phyloP scores from a whole-genome alignment of 2,888 invertebrate species.

The Amphipyra tragopoginis region DNA sequence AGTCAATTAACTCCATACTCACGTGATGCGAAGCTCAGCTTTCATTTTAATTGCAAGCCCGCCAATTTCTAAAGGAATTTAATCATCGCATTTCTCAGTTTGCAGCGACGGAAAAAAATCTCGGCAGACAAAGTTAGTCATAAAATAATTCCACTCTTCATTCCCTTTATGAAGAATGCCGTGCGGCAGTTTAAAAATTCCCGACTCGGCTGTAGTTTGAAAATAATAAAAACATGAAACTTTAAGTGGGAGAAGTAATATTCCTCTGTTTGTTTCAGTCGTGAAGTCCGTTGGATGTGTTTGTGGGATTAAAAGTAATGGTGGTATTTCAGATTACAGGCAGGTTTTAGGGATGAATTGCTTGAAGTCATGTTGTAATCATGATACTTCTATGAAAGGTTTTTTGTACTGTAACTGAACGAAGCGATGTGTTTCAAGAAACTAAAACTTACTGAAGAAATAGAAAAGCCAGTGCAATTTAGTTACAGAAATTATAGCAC shows the following conservation, averaged over 20 bases:
- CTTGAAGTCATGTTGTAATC: no score
- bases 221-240: slow-evolving; percentile 46
- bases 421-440: no score
- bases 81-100: slow-evolving; percentile 50
- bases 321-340: background rate
- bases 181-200: slow-evolving; percentile 45
- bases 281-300: background rate
- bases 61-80: slow-evolving; percentile 49
- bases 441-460: no score
- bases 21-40: slow-evolving; percentile 1
- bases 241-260: slow-evolving; percentile 26
- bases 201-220: slow-evolving; percentile 31
- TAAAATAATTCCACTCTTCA: slow-evolving; percentile 54
- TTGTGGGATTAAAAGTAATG: background rate
- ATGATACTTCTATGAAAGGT: no score
- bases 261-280: slow-evolving; percentile 8
- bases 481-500: no score
- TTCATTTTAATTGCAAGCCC: slow-evolving; percentile 37
- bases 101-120: slow-evolving; percentile 42
- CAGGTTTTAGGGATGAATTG: background rate
- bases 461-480: no score
- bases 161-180: slow-evolving; percentile 39
- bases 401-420: no score
- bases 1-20: background rate
- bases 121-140: slow-evolving; percentile 43